Conservation (phyloP, 2,888 invertebrate species). For the Isoperla grammatica region DNA sequence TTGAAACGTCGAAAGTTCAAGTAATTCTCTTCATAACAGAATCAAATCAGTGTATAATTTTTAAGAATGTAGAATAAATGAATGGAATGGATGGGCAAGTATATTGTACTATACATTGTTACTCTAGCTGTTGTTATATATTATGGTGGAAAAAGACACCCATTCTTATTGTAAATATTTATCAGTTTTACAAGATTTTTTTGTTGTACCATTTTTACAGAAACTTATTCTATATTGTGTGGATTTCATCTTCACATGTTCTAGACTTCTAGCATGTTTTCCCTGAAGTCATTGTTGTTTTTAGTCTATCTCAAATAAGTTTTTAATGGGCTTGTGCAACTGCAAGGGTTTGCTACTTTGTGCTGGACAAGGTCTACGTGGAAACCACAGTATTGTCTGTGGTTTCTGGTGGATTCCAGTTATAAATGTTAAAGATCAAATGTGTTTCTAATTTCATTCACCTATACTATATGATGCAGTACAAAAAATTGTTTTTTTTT, state of each 20-base stretch:
- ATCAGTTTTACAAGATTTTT: slow-evolving; percentile 17
- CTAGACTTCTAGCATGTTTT: slow-evolving; percentile 21
- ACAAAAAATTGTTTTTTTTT: slow-evolving; percentile 6
- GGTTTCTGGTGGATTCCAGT: no score
- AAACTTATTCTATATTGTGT: slow-evolving; percentile 22
- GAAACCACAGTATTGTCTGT: background rate
- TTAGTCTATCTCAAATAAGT: slow-evolving; percentile 15
- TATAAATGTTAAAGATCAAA: no score
- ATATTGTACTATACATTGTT: slow-evolving; percentile 16
- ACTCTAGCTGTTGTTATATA: slow-evolving; percentile 23
- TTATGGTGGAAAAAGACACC: slow-evolving; percentile 24
- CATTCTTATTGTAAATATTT: slow-evolving; percentile 25
- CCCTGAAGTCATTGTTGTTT: slow-evolving; percentile 22
- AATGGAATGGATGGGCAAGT: background rate
- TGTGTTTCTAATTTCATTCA: background rate
- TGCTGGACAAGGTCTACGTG: background rate
- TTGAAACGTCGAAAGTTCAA: background rate
- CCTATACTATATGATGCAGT: slow-evolving; percentile 4
- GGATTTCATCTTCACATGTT: slow-evolving; percentile 22
- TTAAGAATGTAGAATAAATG: slow-evolving; percentile 13
- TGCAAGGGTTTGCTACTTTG: slow-evolving; percentile 1
- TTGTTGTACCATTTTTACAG: slow-evolving; percentile 29
- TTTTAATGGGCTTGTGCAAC: slow-evolving; percentile 26
- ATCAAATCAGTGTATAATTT: background rate
- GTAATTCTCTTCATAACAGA: background rate